Evolutionary conservation across 2,113 vertebrate genomes (phyloP), one percentile per base, ranked within the genome.

Genomic region (Dipodomys merriami): DNA sequence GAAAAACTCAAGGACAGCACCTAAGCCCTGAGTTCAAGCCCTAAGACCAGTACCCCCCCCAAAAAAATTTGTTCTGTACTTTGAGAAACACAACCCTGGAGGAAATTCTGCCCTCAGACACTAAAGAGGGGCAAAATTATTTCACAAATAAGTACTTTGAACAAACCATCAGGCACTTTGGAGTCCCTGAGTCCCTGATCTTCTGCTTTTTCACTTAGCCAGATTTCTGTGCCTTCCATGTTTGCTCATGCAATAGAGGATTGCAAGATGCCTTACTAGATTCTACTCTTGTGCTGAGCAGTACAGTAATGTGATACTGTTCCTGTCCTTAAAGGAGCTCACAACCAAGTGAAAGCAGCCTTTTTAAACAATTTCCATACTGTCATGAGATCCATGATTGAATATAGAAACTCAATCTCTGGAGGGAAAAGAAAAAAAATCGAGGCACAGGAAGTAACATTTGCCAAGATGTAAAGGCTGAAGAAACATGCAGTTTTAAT

Each of bases 401-500:
- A 77, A 20, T 33, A 44, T 84, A 90, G 89, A 78, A 83, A 90
- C 30, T 80, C 23, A 22, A 67, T 92, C 68, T 83, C 69, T 82
- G 10, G 69, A 68, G 62, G 44, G 11, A 33, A 35, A 53, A 46
- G 60, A 60, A 69, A 49, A 23, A 78, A 60, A 49, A 49, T 35
- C 29, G 30, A 18, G 46, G 49, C 60, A 83, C 8, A 74, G 39
- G 16, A 95, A 65, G 18, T 92, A 68, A 78, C 9, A 69, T 88
- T 85, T 85, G 74, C 65, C 13, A 73, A 78, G 35, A 74, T 23
- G 13, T 72, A 74, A 93, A 93, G 62, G 35, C 74, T 94, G 46
- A 90, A 87, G 78, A 92, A 65, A 67, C 33, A 49, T 73, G n/a
- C 25, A 71, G 39, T 89, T 87, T 95, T 85, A 81, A 91, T 64